phyloP scores from a whole-genome alignment of 2,888 invertebrate species.

The Escarpia spicata region DNA sequence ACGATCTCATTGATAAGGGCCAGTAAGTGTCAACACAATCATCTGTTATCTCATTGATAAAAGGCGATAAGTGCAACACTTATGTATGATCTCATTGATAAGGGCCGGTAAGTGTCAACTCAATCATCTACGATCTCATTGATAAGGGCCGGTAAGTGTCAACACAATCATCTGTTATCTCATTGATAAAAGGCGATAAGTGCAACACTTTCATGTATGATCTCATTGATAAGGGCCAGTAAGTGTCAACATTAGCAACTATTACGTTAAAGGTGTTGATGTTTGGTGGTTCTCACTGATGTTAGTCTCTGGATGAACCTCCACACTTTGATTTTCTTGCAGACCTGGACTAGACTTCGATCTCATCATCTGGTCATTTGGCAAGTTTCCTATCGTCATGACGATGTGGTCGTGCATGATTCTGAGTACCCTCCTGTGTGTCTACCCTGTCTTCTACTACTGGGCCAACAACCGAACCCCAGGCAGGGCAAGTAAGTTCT shows the following conservation, averaged over 20 bases:
- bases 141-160: not conserved
- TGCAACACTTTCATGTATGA: slow-evolving; percentile 78
- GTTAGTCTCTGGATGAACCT: not conserved
- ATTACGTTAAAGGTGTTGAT: not conserved
- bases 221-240: slow-evolving; percentile 80
- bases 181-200: slow-evolving; percentile 69
- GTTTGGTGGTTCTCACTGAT: not conserved
- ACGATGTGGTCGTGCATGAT: slow-evolving; percentile 70
- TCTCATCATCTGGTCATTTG: slow-evolving; percentile 72
- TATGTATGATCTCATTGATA: not conserved
- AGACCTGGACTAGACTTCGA: slow-evolving; percentile 70
- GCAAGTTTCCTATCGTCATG: slow-evolving; percentile 71
- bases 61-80: not conserved
- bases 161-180: not conserved
- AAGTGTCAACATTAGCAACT: not conserved
- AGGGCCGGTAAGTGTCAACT: not conserved
- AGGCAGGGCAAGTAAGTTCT: slow-evolving; percentile 27
- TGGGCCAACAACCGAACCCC: slow-evolving; percentile 58
- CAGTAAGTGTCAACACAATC: not conserved
- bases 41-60: not conserved
- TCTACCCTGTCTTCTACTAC: slow-evolving; percentile 67
- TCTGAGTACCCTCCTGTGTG: slow-evolving; percentile 61
- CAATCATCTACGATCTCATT: not conserved
- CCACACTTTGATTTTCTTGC: slow-evolving; percentile 34
- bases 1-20: not conserved